Base-by-base conservation (phyloP, 2,797 vertebrate species). In the Lagodon rhomboides region DNA sequence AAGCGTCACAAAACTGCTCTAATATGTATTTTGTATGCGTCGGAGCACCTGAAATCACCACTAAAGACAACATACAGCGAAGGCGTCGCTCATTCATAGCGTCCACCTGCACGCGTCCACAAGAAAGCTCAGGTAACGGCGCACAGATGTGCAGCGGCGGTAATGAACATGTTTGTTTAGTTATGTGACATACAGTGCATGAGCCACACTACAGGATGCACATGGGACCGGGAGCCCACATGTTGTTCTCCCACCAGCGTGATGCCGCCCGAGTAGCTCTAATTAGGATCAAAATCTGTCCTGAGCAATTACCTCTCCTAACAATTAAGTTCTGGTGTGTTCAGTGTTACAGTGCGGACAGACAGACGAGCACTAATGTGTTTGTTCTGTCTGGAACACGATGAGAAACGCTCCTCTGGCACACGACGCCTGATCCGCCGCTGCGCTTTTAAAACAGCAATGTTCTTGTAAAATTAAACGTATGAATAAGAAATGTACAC, bases 221-320 rank as follows among this genome's bases (percentile, higher is more conserved):
- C 73, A 43, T 43, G 77, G 75, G 80, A 87, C 66, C 1, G 13
- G 22, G 43, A 44, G 44, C 47, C 75, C 61, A 72, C 67, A 72
- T 77, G 65, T 63, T 82, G 77, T 68, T 68, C 54, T 79, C 50
- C 66, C 50, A 23, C n/a, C 17, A 11, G 15, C 51, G 27, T 79
- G 76, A 80, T 64, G 60, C 27, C 34, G 56, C 59, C 46, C n/a
- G 68, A 74, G 65, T 82, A 74, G 64, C 15, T 72, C 77, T 77
- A 53, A 92, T 91, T 85, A 87, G 73, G 61, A 77, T 84, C 59
- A 75, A 53, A 86, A 85, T 70, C 67, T 64, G 47, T 83, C 41
- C 51, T n/a, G 25, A 46, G 72, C 73, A 80, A 50, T 86, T 64
- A 67, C 62, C 58, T 86, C 66, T 17, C 23, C 7, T 4, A 75